Evolutionary conservation across 2,888 invertebrate genomes (phyloP), one percentile per base, ranked within the genome.

Genomic region (Hybos culiciformis): DNA sequence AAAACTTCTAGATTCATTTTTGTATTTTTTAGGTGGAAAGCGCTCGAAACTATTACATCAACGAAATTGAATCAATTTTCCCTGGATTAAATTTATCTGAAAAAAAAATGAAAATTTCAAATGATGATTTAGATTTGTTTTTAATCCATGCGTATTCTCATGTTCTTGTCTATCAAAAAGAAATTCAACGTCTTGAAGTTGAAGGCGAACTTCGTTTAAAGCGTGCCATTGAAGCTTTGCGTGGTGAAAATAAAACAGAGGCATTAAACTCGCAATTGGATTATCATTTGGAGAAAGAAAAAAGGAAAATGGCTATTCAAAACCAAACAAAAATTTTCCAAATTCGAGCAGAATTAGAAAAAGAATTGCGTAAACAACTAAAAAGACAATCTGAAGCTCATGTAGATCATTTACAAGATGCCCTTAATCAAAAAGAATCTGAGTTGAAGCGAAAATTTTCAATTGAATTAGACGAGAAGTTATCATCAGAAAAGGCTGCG

Each of bases 351-450:
- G 76, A 78, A 37, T 72, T 78, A 20, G 83, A 91, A 56, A 71
- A 72, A 38, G 81, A 82, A 47, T 63, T 92, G 44, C 77, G 83
- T 36, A 73, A 76, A 12, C 83, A 90, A 55, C 62, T 97, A 46
- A 83, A 84, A 58, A 74, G 84, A 41, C 92, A 93, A 56, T 77
- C 83, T 2, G 86, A 90, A 55, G 80, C 90, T 0, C 91, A 93
- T 62, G 72, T 79, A 39, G 91, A 92, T 59, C 80, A 87, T 50
- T 60, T 87, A 46, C 72, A 74, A 34, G 85, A 85, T 54, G 80
- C 78, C 2, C 67, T 94, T 12, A 64, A 68, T 5, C 67, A 65
- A 8, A 67, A 67, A 26, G 72, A 72, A 49, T 53, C 56, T 36
- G 73, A 74, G 58, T 55, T 73, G 38, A 70, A 72, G 43, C 64